Base-by-base conservation (phyloP, 2,113 vertebrate genomes). In the Charadrius vociferus region DNA sequence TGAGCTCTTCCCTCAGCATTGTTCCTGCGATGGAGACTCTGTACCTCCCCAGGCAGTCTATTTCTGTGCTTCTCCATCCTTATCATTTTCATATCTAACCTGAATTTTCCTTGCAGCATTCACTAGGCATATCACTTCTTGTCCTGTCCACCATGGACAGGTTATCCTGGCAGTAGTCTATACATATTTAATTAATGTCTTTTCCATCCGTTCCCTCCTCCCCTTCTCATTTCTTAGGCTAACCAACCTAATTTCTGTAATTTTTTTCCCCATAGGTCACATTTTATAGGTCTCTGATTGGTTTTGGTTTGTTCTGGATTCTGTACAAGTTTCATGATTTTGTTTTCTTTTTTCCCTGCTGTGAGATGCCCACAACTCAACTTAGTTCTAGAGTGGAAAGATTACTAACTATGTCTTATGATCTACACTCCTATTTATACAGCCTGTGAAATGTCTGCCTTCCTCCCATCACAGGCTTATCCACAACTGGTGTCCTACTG, bases 81-180 rank as follows among this genome's bases (percentile, higher is more conserved):
- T 85, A 85, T 45, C 16, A 68, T 91, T 92, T 92, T 83, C 63
- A 81, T 90, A 75, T 68, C 70, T 82, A 85, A 82, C 62, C 49
- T 85, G 89, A 95, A 53, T 67, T 87, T 93, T 95, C 36, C 70
- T 93, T 82, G 66, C 52, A 85, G 66, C 43, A n/a, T 75, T 95
- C 73, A 65, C 70, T 85, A 72, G 77, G 43, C 21, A 21, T 53
- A 68, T 91, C 39, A 65, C 34, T 94, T 84, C 65, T 81, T 65
- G 56, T 79, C 78, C 73, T 91, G 78, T 85, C 61, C 66, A 53
- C 39, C 43, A 65, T 2, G 43, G 53, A 75, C 7, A 71, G 22
- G 59, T 82, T 72, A 72, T 72, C 56, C 49, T 87, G 70, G 66
- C 52, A 85, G 77, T 63, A 75, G 26, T 52, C 65, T 81, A 29